phyloP scores from a whole-genome alignment of 2,888 invertebrate species.

The Dasysyrphus tricinctus region DNA sequence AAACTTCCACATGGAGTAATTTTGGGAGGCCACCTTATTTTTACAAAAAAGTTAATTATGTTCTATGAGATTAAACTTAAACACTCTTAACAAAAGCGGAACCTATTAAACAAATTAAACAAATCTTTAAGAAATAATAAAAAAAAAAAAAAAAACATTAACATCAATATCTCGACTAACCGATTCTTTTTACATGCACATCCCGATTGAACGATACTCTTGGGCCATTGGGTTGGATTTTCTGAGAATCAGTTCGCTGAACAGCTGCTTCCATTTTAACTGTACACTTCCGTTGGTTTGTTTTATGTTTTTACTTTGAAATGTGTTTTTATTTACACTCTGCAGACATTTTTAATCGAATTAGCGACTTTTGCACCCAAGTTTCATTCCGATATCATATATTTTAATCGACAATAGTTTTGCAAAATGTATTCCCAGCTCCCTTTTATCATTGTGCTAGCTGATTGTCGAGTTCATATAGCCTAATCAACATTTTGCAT shows the following conservation, averaged over 20 bases:
- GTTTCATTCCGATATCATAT: conserved; percentile 4
- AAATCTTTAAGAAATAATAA: not conserved
- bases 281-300: conserved; percentile 45
- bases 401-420: not conserved
- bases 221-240: conserved; percentile 84
- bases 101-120: not conserved
- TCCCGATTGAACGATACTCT: conserved; percentile 95
- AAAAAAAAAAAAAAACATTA: not conserved
- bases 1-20: too few species aligned
- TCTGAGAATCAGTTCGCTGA: conserved; percentile 77
- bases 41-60: too few species aligned
- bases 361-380: conserved; percentile 33
- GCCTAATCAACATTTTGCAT: conserved; percentile 28
- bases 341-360: conserved; percentile 45
- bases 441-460: conserved; percentile 16
- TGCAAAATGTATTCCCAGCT: not conserved
- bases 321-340: conserved; percentile 26
- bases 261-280: conserved; percentile 72
- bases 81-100: not conserved
- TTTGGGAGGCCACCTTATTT: too few species aligned
- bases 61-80: too few species aligned
- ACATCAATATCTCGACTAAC: conserved; percentile 85
- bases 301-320: conserved; percentile 18
- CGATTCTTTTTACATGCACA: conserved; percentile 95
- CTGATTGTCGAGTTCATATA: conserved; percentile 44